Evolutionary conservation across 2,113 vertebrate species (phyloP).

Genomic region (Tonatia bakeri): DNA sequence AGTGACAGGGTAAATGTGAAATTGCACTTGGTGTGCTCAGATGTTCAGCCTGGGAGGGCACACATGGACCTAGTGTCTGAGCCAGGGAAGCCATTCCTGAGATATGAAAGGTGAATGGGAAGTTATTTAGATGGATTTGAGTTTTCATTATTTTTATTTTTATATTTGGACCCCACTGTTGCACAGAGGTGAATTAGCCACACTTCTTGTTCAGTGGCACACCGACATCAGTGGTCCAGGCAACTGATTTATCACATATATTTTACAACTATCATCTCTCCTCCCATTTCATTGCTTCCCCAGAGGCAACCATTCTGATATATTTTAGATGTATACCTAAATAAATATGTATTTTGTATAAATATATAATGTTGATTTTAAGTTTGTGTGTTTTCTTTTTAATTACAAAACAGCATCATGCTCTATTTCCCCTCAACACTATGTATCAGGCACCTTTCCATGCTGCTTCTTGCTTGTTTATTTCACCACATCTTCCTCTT

Average conservation of each 20-base stretch:
- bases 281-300: background rate
- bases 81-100: background rate
- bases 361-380: background rate
- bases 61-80: background rate
- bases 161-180: background rate
- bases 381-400: background rate
- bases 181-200: background rate
- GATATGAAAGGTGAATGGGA: background rate
- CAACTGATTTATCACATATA: too few species aligned
- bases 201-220: background rate
- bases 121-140: background rate
- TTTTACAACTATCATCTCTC: background rate
- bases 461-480: background rate
- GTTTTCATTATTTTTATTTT: background rate
- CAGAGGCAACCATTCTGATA: background rate
- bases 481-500: background rate
- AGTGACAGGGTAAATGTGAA: background rate
- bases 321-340: background rate
- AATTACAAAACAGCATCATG: background rate
- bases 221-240: background rate
- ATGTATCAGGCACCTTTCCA: background rate
- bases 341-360: background rate
- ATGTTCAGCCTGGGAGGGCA: fast-evolving
- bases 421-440: background rate
- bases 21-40: background rate